Evolutionary conservation across 2,888 invertebrate species (phyloP).

Genomic region (Tigriopus californicus): DNA sequence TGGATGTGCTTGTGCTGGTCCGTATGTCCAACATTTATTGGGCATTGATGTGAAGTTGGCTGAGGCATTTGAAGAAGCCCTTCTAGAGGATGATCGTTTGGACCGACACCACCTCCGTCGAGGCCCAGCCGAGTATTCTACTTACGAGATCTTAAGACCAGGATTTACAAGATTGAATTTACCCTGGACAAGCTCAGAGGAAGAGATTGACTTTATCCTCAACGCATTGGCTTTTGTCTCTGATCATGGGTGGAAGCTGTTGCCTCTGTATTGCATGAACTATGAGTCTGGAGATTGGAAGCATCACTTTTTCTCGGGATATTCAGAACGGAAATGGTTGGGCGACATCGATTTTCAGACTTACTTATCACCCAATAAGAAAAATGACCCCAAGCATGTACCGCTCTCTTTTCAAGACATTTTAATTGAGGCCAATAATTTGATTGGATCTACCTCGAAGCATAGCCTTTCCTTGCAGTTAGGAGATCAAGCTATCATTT

Average conservation of each 20-base stretch:
- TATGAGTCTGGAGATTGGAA: conserved; percentile 76
- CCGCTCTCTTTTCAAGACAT: background rate
- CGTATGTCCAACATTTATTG: conserved; percentile 63
- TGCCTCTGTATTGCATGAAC: conserved; percentile 71
- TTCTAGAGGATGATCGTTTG: conserved; percentile 38
- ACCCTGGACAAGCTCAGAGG: conserved; percentile 62
- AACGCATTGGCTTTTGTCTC: conserved; percentile 71
- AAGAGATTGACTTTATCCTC: conserved; percentile 48
- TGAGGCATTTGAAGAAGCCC: conserved; percentile 49
- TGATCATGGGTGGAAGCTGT: conserved; percentile 63
- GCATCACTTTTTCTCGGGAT: conserved; percentile 51
- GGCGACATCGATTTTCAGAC: conserved; percentile 45
- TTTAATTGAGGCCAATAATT: background rate
- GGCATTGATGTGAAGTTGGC: conserved; percentile 60
- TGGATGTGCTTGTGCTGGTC: conserved; percentile 59
- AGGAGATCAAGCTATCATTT: conserved; percentile 46
- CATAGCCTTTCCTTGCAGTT: too few relatives aligned
- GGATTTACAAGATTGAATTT: conserved; percentile 69
- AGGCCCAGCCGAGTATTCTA: conserved; percentile 32
- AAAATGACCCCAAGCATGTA: background rate
- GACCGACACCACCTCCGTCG: conserved; percentile 34
- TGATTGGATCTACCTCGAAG: background rate
- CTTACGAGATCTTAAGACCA: conserved; percentile 52
- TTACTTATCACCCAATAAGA: background rate
- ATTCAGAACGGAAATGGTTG: conserved; percentile 63